phyloP scores from a whole-genome alignment of 1,140 invertebrate species.

The Prorops nasuta region DNA sequence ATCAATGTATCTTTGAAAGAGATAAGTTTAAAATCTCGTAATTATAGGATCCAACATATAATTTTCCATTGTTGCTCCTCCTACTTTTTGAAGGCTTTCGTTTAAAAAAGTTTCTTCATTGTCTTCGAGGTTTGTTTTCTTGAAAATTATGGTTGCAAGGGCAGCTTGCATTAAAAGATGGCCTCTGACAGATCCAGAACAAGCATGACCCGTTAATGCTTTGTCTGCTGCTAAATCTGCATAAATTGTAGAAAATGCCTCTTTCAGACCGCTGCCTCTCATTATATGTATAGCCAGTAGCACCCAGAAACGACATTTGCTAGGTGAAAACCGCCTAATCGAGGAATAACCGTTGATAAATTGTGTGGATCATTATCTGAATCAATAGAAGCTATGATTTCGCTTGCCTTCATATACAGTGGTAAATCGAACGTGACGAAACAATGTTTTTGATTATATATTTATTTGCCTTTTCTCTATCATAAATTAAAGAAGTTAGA shows the following conservation, averaged over 20 bases:
- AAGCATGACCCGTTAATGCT: constrained; percentile 47
- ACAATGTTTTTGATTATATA: constrained; percentile 17
- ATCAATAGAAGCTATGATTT: constrained; percentile 42
- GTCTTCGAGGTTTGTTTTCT: constrained; percentile 7
- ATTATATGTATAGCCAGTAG: constrained; percentile 45
- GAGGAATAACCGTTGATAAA: constrained; percentile 12
- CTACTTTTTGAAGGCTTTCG: constrained; percentile 5
- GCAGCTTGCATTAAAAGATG: constrained; percentile 38
- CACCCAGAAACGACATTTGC: constrained; percentile 47
- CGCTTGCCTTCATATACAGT: constrained; percentile 48
- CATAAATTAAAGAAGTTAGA: constrained; percentile 21
- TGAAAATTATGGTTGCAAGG: constrained; percentile 11
- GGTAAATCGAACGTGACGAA: constrained; percentile 32
- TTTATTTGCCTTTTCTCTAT: constrained; percentile 10
- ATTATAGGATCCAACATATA: background rate
- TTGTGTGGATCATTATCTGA: constrained; percentile 2
- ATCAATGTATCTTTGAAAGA: constrained; percentile 16
- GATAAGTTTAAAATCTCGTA: constrained; percentile 24
- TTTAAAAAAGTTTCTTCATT: constrained; percentile 3
- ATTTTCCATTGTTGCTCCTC: background rate
- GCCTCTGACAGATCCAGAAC: constrained; percentile 44
- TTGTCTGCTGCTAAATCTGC: constrained; percentile 35
- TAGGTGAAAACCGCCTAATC: constrained; percentile 39
- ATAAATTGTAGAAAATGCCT: constrained; percentile 34
- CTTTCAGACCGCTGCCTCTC: constrained; percentile 42